Conservation (phyloP, 2,888 invertebrate species). For the Drosophila atroscutellata region DNA sequence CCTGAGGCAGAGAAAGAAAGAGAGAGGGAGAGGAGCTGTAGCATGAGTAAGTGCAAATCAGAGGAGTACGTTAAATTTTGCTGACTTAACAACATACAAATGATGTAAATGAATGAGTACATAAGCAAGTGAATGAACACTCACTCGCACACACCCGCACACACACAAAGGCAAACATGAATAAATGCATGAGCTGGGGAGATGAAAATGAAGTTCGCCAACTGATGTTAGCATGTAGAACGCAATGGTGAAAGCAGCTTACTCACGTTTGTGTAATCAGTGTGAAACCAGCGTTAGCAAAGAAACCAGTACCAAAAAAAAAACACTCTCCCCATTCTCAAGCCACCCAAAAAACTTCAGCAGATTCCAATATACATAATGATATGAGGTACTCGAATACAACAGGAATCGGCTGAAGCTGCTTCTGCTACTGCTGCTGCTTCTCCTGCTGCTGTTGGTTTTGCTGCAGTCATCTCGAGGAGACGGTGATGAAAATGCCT, state of each 20-base stretch:
- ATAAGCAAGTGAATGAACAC: constrained; percentile 62
- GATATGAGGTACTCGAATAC: constrained; percentile 68
- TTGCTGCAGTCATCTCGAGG: constrained; percentile 14
- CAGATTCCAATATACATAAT: constrained; percentile 74
- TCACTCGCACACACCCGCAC: constrained; percentile 13
- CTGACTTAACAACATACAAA: constrained; percentile 81
- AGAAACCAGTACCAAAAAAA: constrained; percentile 31
- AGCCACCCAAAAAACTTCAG: constrained; percentile 2
- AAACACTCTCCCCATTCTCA: not conserved
- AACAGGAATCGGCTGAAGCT: constrained; percentile 20
- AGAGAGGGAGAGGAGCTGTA: not conserved
- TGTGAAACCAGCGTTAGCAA: constrained; percentile 71
- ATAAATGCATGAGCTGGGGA: constrained; percentile 69
- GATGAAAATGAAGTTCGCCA: constrained; percentile 53
- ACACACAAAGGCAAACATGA: constrained; percentile 49
- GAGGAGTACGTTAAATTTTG: constrained; percentile 75
- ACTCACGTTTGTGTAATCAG: constrained; percentile 83
- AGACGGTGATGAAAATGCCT: constrained; percentile 70
- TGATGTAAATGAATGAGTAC: constrained; percentile 79
- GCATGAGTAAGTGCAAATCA: constrained; percentile 70
- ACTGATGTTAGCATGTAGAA: constrained; percentile 77
- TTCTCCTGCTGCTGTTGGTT: not conserved
- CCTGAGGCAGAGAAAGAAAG: constrained; percentile 1
- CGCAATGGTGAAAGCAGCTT: constrained; percentile 78
- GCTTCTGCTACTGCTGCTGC: constrained; percentile 1